Base-by-base conservation (phyloP, 2,797 vertebrate genomes). In the Argyrosomus regius region DNA sequence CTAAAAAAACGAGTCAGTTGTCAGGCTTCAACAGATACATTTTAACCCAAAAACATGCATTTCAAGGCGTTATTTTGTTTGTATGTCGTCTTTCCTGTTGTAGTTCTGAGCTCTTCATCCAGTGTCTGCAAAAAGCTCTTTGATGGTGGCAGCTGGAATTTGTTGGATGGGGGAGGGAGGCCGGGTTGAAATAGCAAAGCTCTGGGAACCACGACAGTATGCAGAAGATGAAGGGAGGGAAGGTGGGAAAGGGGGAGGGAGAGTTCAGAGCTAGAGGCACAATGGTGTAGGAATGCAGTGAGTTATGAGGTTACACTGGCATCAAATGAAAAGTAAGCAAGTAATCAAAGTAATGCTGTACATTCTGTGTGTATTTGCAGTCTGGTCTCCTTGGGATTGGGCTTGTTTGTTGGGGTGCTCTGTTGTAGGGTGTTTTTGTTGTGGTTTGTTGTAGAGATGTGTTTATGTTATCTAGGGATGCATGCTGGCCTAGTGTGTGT, bases 81-180 rank as follows among this genome's bases (percentile, higher is more conserved):
- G 80, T 46, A 50, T 45, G 14, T 56, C 70, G 80, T 22, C 49
- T 78, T 5, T 70, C 69, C 39, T 58, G 50, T 52, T 84, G 58
- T 57, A 70, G 49, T 57, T 74, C 41, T 39, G 16, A 75, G 58
- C 24, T 64, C 39, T 71, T 52, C 84, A 76, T 78, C 57, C 56
- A 74, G 48, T 72, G 62, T 82, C 81, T 88, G 82, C 81, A 58
- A 60, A 88, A 79, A 85, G 48, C 64, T 72, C 86, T 93, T 90
- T 93, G 87, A 88, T 89, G 86, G 77, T 85, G 81, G 81, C 88
- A 89, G 87, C 87, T 91, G 92, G 92, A 94, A 93, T 91, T 90
- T 89, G 84, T 77, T 83, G 86, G 70, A 57, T 45, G 83, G 84
- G 88, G 83, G 75, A 79, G 86, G 78, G 88, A 75, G 72, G 81